Conservation (phyloP, 2,888 invertebrate species). For the Cactoblastis cactorum region DNA sequence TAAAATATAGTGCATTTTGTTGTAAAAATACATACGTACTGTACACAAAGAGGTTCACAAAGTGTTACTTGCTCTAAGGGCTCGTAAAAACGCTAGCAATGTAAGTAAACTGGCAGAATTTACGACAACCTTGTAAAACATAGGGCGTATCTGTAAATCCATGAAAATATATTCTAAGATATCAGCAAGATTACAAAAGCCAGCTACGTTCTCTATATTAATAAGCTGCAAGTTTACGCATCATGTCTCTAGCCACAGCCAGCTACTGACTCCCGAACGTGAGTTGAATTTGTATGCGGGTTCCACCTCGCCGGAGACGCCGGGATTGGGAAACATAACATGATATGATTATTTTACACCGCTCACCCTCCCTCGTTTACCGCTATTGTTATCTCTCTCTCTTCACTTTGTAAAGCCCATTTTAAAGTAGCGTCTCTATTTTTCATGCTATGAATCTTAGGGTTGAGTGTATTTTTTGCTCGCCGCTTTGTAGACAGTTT, state of each 20-base stretch:
- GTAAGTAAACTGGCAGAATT: neutral
- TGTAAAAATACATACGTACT: neutral
- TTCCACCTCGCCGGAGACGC: neutral
- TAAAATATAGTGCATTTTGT: neutral
- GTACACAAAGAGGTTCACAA: neutral
- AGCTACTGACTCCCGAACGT: constrained; percentile 15
- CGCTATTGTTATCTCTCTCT: constrained; percentile 11
- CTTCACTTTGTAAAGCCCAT: constrained; percentile 13
- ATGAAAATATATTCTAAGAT: neutral
- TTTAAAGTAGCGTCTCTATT: neutral
- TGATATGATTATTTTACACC: constrained; percentile 19
- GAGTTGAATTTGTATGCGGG: constrained; percentile 17
- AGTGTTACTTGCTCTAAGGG: neutral
- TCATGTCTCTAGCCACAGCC: constrained; percentile 9
- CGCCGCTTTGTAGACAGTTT: neutral
- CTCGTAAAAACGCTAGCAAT: neutral
- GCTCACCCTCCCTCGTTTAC: constrained; percentile 18
- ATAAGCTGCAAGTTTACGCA: constrained; percentile 14
- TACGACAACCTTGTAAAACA: neutral
- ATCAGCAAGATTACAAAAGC: constrained; percentile 1
- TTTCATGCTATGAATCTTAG: constrained; percentile 3
- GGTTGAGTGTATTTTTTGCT: neutral
- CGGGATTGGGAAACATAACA: constrained; percentile 18
- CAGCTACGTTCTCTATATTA: constrained; percentile 9
- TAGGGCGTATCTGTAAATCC: neutral